Percentiles rank a stretch among this genome's conserved stretches.
Evolutionary conservation across 1,140 invertebrate genomes (phyloP).

Genomic region (Aphidius gifuensis): DNA sequence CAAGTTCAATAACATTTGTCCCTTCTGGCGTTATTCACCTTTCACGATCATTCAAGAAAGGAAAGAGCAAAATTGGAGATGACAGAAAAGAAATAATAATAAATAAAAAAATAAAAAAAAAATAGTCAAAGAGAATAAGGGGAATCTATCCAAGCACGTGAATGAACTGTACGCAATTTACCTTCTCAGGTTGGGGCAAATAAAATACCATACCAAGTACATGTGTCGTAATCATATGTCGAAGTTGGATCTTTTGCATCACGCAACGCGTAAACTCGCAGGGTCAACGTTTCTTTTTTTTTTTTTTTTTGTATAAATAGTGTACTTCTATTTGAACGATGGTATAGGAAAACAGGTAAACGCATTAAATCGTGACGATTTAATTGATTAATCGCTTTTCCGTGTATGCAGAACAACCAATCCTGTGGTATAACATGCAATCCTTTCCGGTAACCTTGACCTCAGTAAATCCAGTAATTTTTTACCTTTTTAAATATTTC

Average conservation of each 20-base stretch:
- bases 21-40: no score
- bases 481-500: background rate
- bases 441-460: conserved; percentile 25
- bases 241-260: conserved; percentile 37
- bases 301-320: conserved; percentile 8
- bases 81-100: background rate
- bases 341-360: conserved; percentile 27
- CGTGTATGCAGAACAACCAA: conserved; percentile 20
- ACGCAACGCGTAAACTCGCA: conserved; percentile 34
- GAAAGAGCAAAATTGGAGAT: background rate
- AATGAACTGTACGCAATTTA: conserved; percentile 1
- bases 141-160: background rate
- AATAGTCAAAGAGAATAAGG: background rate
- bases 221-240: conserved; percentile 43
- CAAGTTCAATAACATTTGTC: no score
- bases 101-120: conserved; percentile 8
- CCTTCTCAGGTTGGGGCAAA: conserved; percentile 10
- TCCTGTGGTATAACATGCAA: conserved; percentile 8
- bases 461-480: conserved; percentile 1
- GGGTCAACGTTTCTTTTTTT: conserved; percentile 10
- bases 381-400: conserved; percentile 40
- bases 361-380: conserved; percentile 33
- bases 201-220: conserved; percentile 22
- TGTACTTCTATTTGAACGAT: conserved; percentile 12
- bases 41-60: no score